Evolutionary conservation across 2,113 vertebrate genomes (phyloP), one percentile per base, ranked within the genome.

Genomic region (Hippocampus mohnikei): DNA sequence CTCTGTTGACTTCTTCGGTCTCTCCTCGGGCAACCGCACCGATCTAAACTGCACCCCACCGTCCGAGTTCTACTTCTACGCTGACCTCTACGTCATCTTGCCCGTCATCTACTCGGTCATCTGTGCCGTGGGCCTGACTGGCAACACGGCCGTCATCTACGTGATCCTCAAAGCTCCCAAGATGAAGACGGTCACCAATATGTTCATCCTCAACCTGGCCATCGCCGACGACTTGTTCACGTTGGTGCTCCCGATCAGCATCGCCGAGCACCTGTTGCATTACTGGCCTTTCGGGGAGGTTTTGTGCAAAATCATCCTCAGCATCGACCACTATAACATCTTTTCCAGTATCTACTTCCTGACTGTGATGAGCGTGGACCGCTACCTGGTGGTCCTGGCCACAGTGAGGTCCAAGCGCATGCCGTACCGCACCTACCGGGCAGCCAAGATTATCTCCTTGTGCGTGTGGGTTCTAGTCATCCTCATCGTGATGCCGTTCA

Each of bases 301-400:
- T 50, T 87, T 96, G 63, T 98, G 96, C 88, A 96, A 95, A 76
- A 74, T 95, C 16, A 96, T 95, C 70, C 80, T 98, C 18, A 95
- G 95, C 85, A 92, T 94, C 0, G 94, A 95, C 83, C 95, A 95
- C 79, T 95, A 95, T 82, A 95, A 96, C 67, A 96, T 96, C 69
- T 98, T 97, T 88, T 97, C 95, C 67, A 95, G 95, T 68, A 93
- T 95, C 76, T 96, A 94, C 44, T 96, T 97, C 82, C 90, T 96
- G n/a, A 96, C 95, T 0, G 92, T 95, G 1, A 96, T 95, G 95
- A 98, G 95, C 67, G 80, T 95, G 7, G 96, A 96, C 83, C 91
- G 93, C 10, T 97, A 95, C 75, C 83, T 96, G 75, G 95, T 94
- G 0, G 94, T 96, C 0, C 74, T 95, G 84, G 93, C 95, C 2